These are phyloP conservation scores for Coenonympha glycerion DNA, from an alignment of 2,888 invertebrate species.

Conservation along the genomic window DNA sequence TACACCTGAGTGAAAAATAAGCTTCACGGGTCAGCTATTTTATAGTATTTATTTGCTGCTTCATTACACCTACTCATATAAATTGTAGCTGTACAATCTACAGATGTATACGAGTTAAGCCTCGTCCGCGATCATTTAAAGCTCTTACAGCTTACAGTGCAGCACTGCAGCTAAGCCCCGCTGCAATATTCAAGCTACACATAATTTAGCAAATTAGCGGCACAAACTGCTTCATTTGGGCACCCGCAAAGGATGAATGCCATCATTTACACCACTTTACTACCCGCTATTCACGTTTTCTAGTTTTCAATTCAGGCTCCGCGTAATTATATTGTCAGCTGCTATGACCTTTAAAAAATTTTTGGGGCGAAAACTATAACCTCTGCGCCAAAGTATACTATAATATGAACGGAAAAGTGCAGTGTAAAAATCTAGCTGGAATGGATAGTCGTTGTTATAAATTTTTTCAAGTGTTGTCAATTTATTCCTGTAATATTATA, in stretches of 20 bases:
- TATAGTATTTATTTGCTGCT: too few species aligned
- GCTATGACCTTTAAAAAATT: background rate
- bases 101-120: background rate
- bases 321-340: background rate
- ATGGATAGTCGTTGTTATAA: too few species aligned
- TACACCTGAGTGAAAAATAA: too few species aligned
- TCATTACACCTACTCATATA: background rate
- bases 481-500: too few species aligned
- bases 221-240: slow-evolving; percentile 38
- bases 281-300: slow-evolving; percentile 10
- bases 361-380: background rate
- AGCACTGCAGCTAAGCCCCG: slow-evolving; percentile 28
- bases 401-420: too few species aligned
- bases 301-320: slow-evolving; percentile 8
- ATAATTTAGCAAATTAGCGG: slow-evolving; percentile 42
- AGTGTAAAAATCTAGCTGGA: too few species aligned
- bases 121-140: background rate
- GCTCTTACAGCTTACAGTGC: background rate
- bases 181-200: slow-evolving; percentile 38
- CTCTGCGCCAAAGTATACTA: too few species aligned
- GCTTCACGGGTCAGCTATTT: too few species aligned
- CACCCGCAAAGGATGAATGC: slow-evolving; percentile 36
- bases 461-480: too few species aligned
- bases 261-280: slow-evolving; percentile 32
- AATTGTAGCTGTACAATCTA: background rate